These are phyloP conservation scores for Encarsia formosa DNA, from an alignment of 2,888 invertebrate species.

Conservation along the genomic window DNA sequence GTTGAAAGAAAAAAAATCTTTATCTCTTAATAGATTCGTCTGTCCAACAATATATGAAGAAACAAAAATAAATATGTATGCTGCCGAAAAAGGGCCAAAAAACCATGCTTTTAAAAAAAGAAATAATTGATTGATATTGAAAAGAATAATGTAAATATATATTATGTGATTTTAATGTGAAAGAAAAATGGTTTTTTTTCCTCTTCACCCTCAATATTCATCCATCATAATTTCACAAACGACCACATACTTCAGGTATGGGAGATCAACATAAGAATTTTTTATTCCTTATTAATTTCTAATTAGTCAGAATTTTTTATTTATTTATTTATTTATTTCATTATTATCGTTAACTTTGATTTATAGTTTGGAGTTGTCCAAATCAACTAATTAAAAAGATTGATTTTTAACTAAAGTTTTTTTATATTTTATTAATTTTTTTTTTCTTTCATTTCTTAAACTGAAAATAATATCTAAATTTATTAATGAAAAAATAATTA, in stretches of 20 bases:
- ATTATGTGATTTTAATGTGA: slow-evolving; percentile 48
- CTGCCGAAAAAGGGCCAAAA: not conserved
- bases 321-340: not conserved
- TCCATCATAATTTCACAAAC: not conserved
- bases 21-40: too few relatives aligned
- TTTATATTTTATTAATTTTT: not conserved
- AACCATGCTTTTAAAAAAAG: not conserved
- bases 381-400: too few relatives aligned
- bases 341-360: not conserved
- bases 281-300: not conserved
- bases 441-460: too few relatives aligned
- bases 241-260: slow-evolving; percentile 6
- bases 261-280: slow-evolving; percentile 3
- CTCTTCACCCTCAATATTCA: not conserved
- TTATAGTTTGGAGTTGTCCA: too few relatives aligned
- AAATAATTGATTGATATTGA: not conserved
- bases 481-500: too few relatives aligned
- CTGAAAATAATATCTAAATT: too few relatives aligned
- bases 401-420: not conserved
- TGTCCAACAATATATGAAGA: too few relatives aligned
- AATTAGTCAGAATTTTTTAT: not conserved
- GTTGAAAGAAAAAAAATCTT: too few relatives aligned
- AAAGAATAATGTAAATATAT: slow-evolving; percentile 48
- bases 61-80: not conserved
- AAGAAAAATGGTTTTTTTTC: slow-evolving; percentile 37